Conservation (phyloP, 2,797 vertebrate species). For the Diplodus puntazzo region DNA sequence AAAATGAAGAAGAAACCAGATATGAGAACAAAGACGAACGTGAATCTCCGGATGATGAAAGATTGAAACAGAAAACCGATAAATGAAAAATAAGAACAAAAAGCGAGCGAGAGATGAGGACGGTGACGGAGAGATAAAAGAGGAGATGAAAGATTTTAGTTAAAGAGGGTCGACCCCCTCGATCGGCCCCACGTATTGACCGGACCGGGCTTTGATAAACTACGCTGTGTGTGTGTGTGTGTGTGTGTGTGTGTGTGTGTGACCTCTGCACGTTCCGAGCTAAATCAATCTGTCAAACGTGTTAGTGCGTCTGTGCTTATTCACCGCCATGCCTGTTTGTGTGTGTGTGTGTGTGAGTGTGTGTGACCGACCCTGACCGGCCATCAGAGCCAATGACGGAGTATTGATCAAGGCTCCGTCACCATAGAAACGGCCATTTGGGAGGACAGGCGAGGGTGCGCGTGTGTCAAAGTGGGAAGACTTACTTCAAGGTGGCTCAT, state of each 20-base stretch:
- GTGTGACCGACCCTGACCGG: constrained; percentile 77
- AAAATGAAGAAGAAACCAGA: neutral
- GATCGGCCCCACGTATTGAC: constrained; percentile 70
- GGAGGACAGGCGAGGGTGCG: constrained; percentile 72
- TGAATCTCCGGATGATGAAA: neutral
- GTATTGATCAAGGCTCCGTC: constrained; percentile 83
- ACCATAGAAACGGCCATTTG: constrained; percentile 82
- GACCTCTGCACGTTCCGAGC: constrained; percentile 69
- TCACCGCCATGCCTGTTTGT: constrained; percentile 78
- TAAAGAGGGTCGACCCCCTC: constrained; percentile 72
- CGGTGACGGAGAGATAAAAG: constrained; percentile 67
- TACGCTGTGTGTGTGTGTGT: constrained; percentile 26
- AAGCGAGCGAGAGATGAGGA: neutral
- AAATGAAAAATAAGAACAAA: neutral
- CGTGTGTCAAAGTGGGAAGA: constrained; percentile 77
- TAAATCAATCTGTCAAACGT: constrained; percentile 81
- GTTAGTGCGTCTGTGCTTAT: constrained; percentile 78
- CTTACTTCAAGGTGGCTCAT: constrained; percentile 80
- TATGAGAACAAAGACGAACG: constrained; percentile 13
- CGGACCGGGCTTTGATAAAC: constrained; percentile 73
- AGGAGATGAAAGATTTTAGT: constrained; percentile 76
- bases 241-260: constrained; percentile 52
- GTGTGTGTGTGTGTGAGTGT: constrained; percentile 44
- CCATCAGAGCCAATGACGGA: constrained; percentile 83
- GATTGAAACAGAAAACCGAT: constrained; percentile 14